Evolutionary conservation across 1,140 invertebrate genomes (phyloP), one percentile per base, ranked within the genome.

Genomic region (Achroia grisella): DNA sequence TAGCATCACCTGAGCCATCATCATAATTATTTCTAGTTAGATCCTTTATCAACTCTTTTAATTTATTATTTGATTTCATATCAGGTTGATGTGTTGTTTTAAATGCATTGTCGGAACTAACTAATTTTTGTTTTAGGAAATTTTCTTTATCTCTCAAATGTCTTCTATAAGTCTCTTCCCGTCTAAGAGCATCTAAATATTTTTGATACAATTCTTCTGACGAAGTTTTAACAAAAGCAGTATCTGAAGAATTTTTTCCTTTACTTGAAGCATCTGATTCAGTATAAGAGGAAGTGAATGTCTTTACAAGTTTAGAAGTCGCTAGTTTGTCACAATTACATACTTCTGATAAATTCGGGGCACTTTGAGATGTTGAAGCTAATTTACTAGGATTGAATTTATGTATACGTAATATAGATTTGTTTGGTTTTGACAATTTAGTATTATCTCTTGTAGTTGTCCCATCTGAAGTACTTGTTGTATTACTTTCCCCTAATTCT

Each of bases 171-270:
- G 62, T 52, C 44, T 76, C 60, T 64, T 87, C 82, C 56, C 61
- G 74, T 52, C 55, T 77, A n/a, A 79, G 58, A 35, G 72, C 73
- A 31, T 75, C 62, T 39, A 85, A 49, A 60, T 85, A 87, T 47
- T 82, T 74, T 45, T 76, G 56, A 44, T 86, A 87, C 11, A 85
- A 59, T 56, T 78, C 66, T 52, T 85, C 71, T 13, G 84, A 85
- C n/a, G 77, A 75, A 14, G 72, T 71, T 51, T 73, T 85, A 17
- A 59, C 50, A 36, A 56, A 55, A 36, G 34, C 56, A 40, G 53
- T 63, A 29, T 72, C 63, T 37, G 66, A 68, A 15, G 59, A 62
- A 14, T 58, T 52, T 50, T 65, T 76, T 35, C 52, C 64, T 62
- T 62, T 72, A 47, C 59, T 71, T 44, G 79, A 80, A 9, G 51